These are phyloP conservation scores for Acropora yongei DNA, from an alignment of 64 coral and sea anemone genomes.

Conservation along the genomic window DNA sequence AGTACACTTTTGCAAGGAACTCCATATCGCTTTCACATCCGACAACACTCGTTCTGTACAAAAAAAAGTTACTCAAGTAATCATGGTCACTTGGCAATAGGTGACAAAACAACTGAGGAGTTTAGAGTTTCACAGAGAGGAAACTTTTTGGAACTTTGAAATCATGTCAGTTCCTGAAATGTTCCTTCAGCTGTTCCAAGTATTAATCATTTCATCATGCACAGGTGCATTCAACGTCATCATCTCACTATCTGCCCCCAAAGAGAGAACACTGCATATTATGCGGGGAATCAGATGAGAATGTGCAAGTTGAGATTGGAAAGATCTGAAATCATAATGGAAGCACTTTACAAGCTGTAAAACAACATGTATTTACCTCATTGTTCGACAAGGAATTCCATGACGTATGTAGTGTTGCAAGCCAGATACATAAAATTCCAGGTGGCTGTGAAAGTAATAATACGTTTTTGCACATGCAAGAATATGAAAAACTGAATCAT, in stretches of 20 bases:
- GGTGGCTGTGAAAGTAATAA: slow-evolving; percentile 42
- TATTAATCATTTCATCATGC: too few species aligned
- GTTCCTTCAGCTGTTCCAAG: too few species aligned
- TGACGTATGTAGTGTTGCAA: slow-evolving; percentile 64
- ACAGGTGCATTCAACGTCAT: too few species aligned
- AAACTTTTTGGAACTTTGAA: too few species aligned
- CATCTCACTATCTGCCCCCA: too few species aligned
- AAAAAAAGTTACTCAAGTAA: neutral
- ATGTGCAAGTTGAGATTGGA: neutral
- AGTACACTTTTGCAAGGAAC: slow-evolving; percentile 79
- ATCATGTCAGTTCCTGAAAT: too few species aligned
- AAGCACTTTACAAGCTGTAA: neutral
- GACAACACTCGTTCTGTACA: slow-evolving; percentile 51
- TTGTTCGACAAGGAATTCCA: slow-evolving; percentile 62
- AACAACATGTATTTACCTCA: slow-evolving; percentile 18
- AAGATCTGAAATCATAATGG: too few species aligned
- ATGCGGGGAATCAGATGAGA: too few species aligned
- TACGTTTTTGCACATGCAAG: too few species aligned
- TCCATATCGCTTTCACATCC: slow-evolving; percentile 81
- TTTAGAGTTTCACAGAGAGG: too few species aligned
- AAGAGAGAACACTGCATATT: too few species aligned
- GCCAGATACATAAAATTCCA: slow-evolving; percentile 75
- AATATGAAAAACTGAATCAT: too few species aligned
- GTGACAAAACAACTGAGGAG: neutral
- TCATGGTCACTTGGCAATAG: neutral